Evolutionary conservation across 2,113 vertebrate genomes (phyloP).

Genomic region (Ellobius talpinus): DNA sequence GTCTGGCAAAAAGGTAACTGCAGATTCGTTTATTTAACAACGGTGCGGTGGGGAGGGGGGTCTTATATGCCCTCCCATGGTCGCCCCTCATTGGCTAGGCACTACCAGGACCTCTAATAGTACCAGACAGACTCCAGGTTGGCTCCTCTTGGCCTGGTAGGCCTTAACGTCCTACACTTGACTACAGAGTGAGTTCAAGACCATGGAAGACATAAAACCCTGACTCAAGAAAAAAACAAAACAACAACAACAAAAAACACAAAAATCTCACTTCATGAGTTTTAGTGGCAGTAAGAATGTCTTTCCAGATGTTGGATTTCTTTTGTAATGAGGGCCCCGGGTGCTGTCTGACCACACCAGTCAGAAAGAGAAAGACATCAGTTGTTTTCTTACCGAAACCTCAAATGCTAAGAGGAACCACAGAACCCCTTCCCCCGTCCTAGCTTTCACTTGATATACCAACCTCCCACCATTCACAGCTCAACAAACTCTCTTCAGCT

Average conservation of each 20-base stretch:
- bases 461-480: neutral
- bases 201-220: neutral
- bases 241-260: neutral
- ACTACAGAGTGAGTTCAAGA: neutral
- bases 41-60: no score
- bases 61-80: no score
- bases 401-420: neutral
- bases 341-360: neutral
- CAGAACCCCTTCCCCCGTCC: neutral
- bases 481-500: neutral
- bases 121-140: no score
- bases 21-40: no score
- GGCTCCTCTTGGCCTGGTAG: no score
- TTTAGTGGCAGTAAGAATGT: neutral
- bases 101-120: no score
- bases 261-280: neutral
- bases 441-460: neutral
- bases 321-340: neutral
- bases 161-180: neutral
- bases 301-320: neutral
- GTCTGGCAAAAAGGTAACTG: accelerated
- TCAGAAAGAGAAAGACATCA: neutral
- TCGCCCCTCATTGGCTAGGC: no score
- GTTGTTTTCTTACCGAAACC: neutral
- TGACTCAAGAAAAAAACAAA: neutral